Evolutionary conservation across 2,113 vertebrate species (phyloP), one percentile per base, ranked within the genome.

Genomic region (Phylloscopus trochilus): DNA sequence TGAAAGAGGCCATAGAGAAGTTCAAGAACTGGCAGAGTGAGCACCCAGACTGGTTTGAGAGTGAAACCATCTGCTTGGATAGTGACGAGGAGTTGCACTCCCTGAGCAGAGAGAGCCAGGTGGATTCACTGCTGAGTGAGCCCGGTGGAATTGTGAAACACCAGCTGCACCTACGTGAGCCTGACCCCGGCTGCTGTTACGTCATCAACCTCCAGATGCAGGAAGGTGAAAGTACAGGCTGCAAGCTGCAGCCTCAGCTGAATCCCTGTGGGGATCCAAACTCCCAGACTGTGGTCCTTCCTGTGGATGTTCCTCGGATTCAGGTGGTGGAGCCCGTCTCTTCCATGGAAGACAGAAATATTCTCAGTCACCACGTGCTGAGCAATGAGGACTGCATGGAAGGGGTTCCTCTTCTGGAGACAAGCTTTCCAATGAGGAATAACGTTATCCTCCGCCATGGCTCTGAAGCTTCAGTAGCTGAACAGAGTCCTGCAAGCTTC

Each of bases 1-100:
- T 99, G 94, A 97, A 85, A 63, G 85, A 96, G 6, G 99, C 99
- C 5, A 87, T 99, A 21, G 90, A 98, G 22, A 96, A 94, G 55
- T 99, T 99, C 96, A 97, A 60, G 81, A 92, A 53, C 21, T 98
- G 98, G 97, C 99, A 99, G 95, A 11, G 43, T 4, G 97, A 97
- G 39, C 96, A 98, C 55, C 98, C 98, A 0, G 97, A 99, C 55
- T 99, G 99, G 99, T 99, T 99, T 88, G 98, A 99, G 87, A 97
- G 63, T 6, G 98, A 99, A 96, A 98, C 97, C 26, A 59, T 98
- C 37, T 73, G 60, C 23, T 46, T 39, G 6, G 97, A 97, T 6
- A 98, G 97, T 19, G 98, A 98, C 7, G 97, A 96, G 43, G 90
- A 31, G 16, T n/a, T 91, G 62, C 91, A 86, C 3, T 96, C 94